phyloP scores from a whole-genome alignment of 2,888 invertebrate species.

The Dicycla oo region DNA sequence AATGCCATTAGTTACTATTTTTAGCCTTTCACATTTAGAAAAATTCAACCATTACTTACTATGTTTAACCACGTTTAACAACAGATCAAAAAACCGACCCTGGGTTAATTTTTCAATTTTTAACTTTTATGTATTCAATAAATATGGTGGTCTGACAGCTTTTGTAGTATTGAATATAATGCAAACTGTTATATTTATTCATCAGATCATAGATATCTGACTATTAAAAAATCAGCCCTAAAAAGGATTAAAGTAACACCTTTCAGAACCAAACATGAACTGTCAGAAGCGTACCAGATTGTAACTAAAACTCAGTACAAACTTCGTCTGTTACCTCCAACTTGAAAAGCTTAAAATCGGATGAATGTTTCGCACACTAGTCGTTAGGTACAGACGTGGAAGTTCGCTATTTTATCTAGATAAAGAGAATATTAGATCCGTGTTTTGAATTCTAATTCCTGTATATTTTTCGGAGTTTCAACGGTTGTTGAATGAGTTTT shows the following conservation, averaged over 20 bases:
- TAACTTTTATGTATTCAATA: too few species aligned
- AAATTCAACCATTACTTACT: too few species aligned
- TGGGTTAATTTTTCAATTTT: too few species aligned
- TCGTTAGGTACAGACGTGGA: slow-evolving; percentile 30
- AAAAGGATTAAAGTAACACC: slow-evolving; percentile 9
- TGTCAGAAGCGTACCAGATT: slow-evolving; percentile 19
- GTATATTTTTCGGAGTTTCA: neutral
- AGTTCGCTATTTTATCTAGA: slow-evolving; percentile 36
- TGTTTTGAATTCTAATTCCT: slow-evolving; percentile 21
- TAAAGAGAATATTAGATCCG: slow-evolving; percentile 37
- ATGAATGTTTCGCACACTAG: slow-evolving; percentile 7
- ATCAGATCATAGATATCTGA: too few species aligned
- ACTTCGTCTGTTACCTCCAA: slow-evolving; percentile 25
- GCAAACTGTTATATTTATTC: too few species aligned
- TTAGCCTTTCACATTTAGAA: too few species aligned
- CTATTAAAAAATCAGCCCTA: too few species aligned
- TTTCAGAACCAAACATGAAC: slow-evolving; percentile 12
- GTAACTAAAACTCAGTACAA: slow-evolving; percentile 26
- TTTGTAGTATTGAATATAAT: too few species aligned
- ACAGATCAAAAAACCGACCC: too few species aligned
- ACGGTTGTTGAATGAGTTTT: neutral
- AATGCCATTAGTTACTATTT: too few species aligned
- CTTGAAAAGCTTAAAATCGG: slow-evolving; percentile 41
- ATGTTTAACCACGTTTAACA: too few species aligned
- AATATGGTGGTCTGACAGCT: too few species aligned